A percentile compares a stretch with the other conserved stretches of the same genome.
These are phyloP conservation scores for Altica lythri DNA, from an alignment of 2,888 invertebrate species.

Conservation along the genomic window DNA sequence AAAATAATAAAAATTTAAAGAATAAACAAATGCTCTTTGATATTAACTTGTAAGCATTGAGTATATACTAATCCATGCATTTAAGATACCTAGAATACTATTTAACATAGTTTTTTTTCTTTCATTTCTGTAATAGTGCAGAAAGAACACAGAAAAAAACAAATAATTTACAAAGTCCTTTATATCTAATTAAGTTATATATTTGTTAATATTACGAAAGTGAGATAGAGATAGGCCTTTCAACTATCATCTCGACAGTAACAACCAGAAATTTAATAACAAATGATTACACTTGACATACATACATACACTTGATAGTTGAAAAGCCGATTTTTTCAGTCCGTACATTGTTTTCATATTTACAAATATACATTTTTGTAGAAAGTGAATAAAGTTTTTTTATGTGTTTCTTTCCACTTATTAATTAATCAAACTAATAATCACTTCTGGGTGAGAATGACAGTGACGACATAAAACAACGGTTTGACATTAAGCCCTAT, in stretches of 20 bases:
- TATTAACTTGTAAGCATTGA: slow-evolving; percentile 41
- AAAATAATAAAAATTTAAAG: slow-evolving; percentile 11
- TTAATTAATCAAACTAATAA: slow-evolving; percentile 1
- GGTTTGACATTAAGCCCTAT: background rate
- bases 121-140: slow-evolving; percentile 24
- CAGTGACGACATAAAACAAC: slow-evolving; percentile 3
- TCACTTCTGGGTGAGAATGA: slow-evolving; percentile 1
- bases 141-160: slow-evolving; percentile 23
- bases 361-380: slow-evolving; percentile 12
- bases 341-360: slow-evolving; percentile 1
- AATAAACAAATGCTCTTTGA: slow-evolving; percentile 40
- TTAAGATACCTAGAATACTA: slow-evolving; percentile 39
- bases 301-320: background rate
- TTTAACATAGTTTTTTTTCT: slow-evolving; percentile 32
- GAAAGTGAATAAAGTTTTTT: slow-evolving; percentile 7
- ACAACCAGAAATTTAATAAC: too few species aligned
- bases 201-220: slow-evolving; percentile 26
- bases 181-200: slow-evolving; percentile 7
- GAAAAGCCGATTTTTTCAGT: background rate
- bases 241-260: background rate
- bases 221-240: slow-evolving; percentile 1
- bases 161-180: background rate
- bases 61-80: slow-evolving; percentile 46
- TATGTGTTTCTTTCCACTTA: slow-evolving; percentile 5
- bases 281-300: too few species aligned